Percentiles rank a stretch among this genome's conserved stretches.
Evolutionary conservation across 1,140 invertebrate genomes (phyloP).

Genomic region (Lepidurus arcticus): DNA sequence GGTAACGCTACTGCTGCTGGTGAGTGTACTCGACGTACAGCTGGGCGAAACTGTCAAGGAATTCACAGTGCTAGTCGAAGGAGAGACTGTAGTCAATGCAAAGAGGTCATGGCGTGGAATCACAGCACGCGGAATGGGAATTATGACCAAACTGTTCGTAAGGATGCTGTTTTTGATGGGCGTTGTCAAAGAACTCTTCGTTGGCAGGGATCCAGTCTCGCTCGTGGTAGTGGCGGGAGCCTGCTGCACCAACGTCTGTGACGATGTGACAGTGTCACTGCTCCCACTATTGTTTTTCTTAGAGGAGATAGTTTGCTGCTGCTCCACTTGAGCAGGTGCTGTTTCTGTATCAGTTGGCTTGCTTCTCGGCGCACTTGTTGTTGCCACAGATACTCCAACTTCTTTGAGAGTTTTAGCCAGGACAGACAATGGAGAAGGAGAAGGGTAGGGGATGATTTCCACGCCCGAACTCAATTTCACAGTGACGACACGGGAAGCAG

Average conservation of each 20-base stretch:
- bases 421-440: too few species aligned
- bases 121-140: not conserved
- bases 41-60: not conserved
- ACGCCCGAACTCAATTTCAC: slow-evolving; percentile 19
- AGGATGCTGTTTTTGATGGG: not conserved
- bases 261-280: too few species aligned
- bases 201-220: not conserved
- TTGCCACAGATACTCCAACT: too few species aligned
- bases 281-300: too few species aligned
- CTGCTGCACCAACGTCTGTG: too few species aligned
- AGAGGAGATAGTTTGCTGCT: too few species aligned
- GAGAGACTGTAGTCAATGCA: not conserved
- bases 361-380: too few species aligned
- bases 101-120: not conserved
- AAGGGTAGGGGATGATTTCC: slow-evolving; percentile 13
- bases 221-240: not conserved
- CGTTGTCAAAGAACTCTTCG: not conserved
- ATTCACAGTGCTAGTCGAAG: not conserved
- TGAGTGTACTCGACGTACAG: not conserved
- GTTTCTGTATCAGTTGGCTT: too few species aligned
- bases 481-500: not conserved
- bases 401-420: too few species aligned
- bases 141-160: not conserved
- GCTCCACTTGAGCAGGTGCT: too few species aligned
- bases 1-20: not conserved